phyloP scores from a whole-genome alignment of 2,113 vertebrate genomes.

The Felis chaus region DNA sequence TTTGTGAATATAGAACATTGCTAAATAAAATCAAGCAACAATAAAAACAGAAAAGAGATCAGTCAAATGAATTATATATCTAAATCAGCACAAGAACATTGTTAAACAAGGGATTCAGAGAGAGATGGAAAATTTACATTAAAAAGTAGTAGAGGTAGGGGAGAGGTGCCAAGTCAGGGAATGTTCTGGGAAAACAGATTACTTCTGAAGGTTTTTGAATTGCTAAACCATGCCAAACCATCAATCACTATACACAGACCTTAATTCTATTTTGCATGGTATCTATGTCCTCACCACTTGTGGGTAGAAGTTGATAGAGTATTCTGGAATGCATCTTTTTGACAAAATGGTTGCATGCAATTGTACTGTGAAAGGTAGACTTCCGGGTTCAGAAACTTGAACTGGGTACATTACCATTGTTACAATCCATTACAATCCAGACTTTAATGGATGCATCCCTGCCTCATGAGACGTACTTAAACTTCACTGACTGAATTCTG shows the following conservation, averaged over 20 bases:
- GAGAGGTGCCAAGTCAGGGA: neutral
- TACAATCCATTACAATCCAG: neutral
- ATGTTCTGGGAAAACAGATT: neutral
- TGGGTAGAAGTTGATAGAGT: neutral
- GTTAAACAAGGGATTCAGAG: neutral
- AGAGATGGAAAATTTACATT: neutral
- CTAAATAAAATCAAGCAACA: neutral
- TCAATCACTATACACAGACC: neutral
- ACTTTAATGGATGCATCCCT: neutral
- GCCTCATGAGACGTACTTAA: neutral
- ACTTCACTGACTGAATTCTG: neutral
- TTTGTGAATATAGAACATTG: neutral
- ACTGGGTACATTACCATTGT: neutral
- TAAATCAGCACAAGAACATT: neutral
- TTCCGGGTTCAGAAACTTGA: neutral
- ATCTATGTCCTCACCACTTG: neutral
- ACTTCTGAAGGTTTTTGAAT: neutral
- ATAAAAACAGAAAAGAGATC: neutral
- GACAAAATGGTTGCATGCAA: neutral
- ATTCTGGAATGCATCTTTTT: neutral
- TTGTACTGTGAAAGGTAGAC: neutral
- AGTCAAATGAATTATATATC: neutral
- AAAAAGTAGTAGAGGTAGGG: neutral
- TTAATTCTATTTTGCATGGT: neutral
- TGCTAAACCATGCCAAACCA: neutral